Evolutionary conservation across 2,888 invertebrate species (phyloP), one percentile per base, ranked within the genome.

Genomic region (Lithosia quadra): DNA sequence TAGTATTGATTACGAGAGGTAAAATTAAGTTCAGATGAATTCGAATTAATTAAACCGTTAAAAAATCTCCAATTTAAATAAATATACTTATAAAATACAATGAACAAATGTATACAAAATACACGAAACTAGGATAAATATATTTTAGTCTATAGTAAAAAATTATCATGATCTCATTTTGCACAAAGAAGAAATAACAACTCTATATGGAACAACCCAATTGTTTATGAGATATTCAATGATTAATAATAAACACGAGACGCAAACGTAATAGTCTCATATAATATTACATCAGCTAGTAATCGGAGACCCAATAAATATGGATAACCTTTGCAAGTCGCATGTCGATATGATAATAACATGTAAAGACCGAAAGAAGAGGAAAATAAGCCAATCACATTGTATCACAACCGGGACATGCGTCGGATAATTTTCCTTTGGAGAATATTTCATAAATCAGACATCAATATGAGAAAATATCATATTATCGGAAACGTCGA

Each of bases 351-450:
- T 81, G 85, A 86, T 90, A 90, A 91, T 89, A 90, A 86, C 86
- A 86, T 88, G 90, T 89, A 88, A 88, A 89, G 86, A 88, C 80
- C 86, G 84, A 86, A 86, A 87, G 85, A 87, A 77, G 83, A 85
- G 82, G 84, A 84, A 88, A 86, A 90, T 88, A 88, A 88, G 87
- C 83, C 88, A 90, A 91, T 91, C 89, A 90, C 83, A 88, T 89
- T 88, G 89, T 89, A 89, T 86, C 86, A 87, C 86, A 88, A 89
- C 86, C 87, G 84, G 82, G 78, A 84, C 83, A 86, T 83, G 82
- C 83, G 83, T 78, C 85, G 82, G 83, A 91, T 91, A 87, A 91
- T 91, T 89, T 89, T 90, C 85, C 82, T 86, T 85, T 75, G 78
- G 78, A 86, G 85, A 63, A 88, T 88, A 87, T 90, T 87, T 88